Evolutionary conservation across 2,113 vertebrate genomes (phyloP).

Genomic region (Barnardius zonarius): DNA sequence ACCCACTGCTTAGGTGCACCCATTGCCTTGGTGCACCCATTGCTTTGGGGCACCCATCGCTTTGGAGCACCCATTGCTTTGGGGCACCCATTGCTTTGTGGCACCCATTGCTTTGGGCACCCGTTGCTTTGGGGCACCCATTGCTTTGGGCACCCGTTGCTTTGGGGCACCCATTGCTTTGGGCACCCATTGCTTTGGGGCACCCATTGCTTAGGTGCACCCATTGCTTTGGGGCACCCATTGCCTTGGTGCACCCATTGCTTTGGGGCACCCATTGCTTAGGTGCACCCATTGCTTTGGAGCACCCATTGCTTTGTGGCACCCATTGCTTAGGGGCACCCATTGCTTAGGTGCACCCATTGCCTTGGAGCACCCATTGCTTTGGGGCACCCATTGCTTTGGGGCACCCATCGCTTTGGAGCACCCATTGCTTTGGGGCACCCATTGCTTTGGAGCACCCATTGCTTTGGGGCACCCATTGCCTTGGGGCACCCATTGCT

Average conservation of each 20-base stretch:
- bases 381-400: too few relatives aligned
- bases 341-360: too few relatives aligned
- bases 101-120: background rate
- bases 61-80: background rate
- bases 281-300: too few relatives aligned
- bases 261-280: too few relatives aligned
- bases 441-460: fast-evolving
- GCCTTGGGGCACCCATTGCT: too few relatives aligned
- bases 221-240: background rate
- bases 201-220: too few relatives aligned
- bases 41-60: background rate
- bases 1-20: background rate
- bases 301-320: background rate
- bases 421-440: too few relatives aligned
- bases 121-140: background rate
- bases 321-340: too few relatives aligned
- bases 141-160: background rate
- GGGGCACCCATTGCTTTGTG: background rate
- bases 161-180: too few relatives aligned
- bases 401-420: fast-evolving
- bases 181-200: fast-evolving
- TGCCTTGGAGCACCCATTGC: too few relatives aligned
- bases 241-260: fast-evolving
- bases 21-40: background rate
- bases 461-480: fast-evolving